phyloP scores from a whole-genome alignment of 1,140 invertebrate genomes.

The Vanessa tameamea region DNA sequence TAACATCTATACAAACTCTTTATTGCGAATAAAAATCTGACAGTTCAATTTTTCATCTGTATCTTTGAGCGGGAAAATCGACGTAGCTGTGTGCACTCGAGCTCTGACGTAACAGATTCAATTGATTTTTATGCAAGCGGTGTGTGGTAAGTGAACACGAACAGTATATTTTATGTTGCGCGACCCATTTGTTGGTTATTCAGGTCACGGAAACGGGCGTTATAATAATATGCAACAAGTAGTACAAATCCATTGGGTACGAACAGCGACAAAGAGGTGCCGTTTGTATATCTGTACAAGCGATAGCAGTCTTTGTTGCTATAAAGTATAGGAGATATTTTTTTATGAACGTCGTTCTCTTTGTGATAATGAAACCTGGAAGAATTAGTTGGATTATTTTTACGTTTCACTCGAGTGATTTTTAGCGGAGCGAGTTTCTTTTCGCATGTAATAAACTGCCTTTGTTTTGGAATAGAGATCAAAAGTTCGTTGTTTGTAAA shows the following conservation, averaged over 20 bases:
- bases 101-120: constrained; percentile 21
- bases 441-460: constrained; percentile 24
- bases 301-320: neutral
- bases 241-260: constrained; percentile 23
- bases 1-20: constrained; percentile 39
- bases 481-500: constrained; percentile 20
- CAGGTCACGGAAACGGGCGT: constrained; percentile 19
- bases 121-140: constrained; percentile 23
- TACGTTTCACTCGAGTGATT: constrained; percentile 13
- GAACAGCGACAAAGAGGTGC: constrained; percentile 11
- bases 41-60: constrained; percentile 8
- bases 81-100: neutral
- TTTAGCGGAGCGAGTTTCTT: neutral
- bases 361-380: constrained; percentile 20
- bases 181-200: constrained; percentile 27
- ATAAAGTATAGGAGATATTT: neutral
- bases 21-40: constrained; percentile 19
- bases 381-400: constrained; percentile 25
- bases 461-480: constrained; percentile 28
- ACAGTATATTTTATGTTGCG: constrained; percentile 10
- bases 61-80: neutral
- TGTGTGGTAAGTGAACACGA: constrained; percentile 14
- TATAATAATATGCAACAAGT: constrained; percentile 33
- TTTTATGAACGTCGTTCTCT: neutral
- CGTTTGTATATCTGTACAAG: neutral